Percentiles rank a stretch among this genome's conserved stretches.
Evolutionary conservation across 2,888 invertebrate genomes (phyloP).

Genomic region (Blastobasis lacticolella): DNA sequence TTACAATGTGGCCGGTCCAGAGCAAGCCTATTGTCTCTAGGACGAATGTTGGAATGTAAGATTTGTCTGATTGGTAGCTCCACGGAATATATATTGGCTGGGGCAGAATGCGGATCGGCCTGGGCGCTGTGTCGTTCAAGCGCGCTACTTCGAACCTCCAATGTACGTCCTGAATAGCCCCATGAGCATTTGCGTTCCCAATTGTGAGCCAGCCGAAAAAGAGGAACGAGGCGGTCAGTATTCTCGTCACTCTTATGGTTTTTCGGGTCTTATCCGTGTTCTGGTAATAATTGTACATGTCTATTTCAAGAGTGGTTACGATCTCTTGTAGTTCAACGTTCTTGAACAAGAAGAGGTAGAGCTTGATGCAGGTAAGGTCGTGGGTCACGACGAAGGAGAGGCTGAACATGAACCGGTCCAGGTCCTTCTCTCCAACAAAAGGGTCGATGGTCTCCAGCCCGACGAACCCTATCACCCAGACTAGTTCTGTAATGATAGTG

Average conservation of each 20-base stretch:
- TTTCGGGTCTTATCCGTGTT: conserved; percentile 38
- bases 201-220: conserved; percentile 66
- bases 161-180: conserved; percentile 47
- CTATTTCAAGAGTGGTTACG: conserved; percentile 50
- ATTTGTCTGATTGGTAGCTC: conserved; percentile 46
- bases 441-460: conserved; percentile 65
- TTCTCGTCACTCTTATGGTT: conserved; percentile 43
- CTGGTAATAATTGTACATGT: conserved; percentile 50
- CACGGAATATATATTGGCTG: conserved; percentile 68
- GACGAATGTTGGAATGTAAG: conserved; percentile 49
- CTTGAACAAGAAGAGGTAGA: conserved; percentile 59
- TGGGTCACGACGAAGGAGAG: conserved; percentile 65
- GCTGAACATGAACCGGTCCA: conserved; percentile 64
- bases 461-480: conserved; percentile 62
- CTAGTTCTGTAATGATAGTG: conserved; percentile 46
- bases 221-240: conserved; percentile 48
- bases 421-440: conserved; percentile 58
- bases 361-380: conserved; percentile 56
- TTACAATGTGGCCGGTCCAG: conserved; percentile 66
- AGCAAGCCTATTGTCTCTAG: conserved; percentile 55
- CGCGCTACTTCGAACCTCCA: conserved; percentile 45
- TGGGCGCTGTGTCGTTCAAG: conserved; percentile 34
- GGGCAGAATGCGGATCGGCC: conserved; percentile 47
- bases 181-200: conserved; percentile 52
- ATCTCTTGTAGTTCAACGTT: conserved; percentile 54